phyloP scores from a whole-genome alignment of 30 jellyfish, hydroid and myxozoan species.

The Haliclystus octoradiatus region DNA sequence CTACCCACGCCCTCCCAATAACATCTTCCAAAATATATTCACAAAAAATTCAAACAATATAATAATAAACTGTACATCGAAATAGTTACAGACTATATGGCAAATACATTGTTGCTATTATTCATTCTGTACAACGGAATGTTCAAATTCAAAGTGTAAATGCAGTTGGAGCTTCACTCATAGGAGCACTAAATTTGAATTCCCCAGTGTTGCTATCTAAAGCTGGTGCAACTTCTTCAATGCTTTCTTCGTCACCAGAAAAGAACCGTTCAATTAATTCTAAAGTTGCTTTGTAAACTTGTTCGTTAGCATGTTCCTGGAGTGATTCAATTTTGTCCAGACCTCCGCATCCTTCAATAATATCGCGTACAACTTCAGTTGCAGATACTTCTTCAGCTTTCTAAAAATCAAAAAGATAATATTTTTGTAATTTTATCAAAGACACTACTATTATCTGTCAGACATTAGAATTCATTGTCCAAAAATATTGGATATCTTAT shows the following conservation, averaged over 20 bases:
- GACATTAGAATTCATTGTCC: too few species aligned
- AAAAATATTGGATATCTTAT: too few species aligned
- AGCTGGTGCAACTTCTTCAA: conserved; percentile 47
- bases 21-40: too few species aligned
- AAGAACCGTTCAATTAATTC: conserved; percentile 58
- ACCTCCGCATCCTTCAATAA: conserved; percentile 79
- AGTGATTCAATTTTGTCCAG: conserved; percentile 57
- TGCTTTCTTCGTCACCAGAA: conserved; percentile 41
- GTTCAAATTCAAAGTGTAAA: too few species aligned
- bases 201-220: neutral
- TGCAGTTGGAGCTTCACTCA: neutral
- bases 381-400: conserved; percentile 64
- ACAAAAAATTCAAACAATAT: too few species aligned
- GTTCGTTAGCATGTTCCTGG: conserved; percentile 78
- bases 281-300: conserved; percentile 58
- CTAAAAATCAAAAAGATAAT: conserved; percentile 11
- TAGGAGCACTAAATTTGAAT: neutral
- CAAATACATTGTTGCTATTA: too few species aligned
- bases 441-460: neutral
- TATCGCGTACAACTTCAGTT: conserved; percentile 34
- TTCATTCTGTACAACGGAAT: too few species aligned
- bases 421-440: neutral
- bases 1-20: too few species aligned
- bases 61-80: too few species aligned
- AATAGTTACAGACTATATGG: too few species aligned